Base-by-base conservation (phyloP, 1,140 invertebrate genomes). In the Samia ricini region DNA sequence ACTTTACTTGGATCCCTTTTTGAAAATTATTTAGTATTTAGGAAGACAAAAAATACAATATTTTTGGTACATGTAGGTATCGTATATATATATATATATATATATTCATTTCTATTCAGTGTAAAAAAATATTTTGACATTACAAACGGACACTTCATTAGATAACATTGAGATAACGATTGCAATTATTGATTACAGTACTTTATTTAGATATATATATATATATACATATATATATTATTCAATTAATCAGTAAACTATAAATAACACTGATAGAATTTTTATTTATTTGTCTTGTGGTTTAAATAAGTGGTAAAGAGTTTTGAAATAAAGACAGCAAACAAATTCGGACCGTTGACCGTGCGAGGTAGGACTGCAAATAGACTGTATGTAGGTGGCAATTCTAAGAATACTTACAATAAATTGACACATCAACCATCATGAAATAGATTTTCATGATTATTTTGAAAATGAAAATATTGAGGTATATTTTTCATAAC, bases 341-440 rank as follows among this genome's bases (percentile, higher is more conserved):
- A 69, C 54, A 33, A 49, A 60, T 66, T 66, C 51, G 70, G 72
- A 68, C 63, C 70, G 76, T 71, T 81, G 79, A 83, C 79, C 72
- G 75, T 72, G 26, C 56, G 71, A 42, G 74, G 74, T 76, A 56
- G 70, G 56, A 73, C 69, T 68, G 50, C 68, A 82, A 86, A 86
- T 82, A 83, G 76, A 81, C 71, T 61, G 63, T 51, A 68, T 68
- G 83, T 82, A 79, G 80, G 82, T 78, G 81, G 71, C 56, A 64
- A 64, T 67, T 75, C 83, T 79, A 77, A 84, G 63, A 82, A 85
- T 85, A 83, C 36, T 60, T 56, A 62, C 65, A 68, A 71, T 67
- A 64, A 67, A 67, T 55, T 71, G 69, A 62, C 60, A 68, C 66
- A 63, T 62, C 52, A 21, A 24, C 22, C 29, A 42, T 42, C 33